Evolutionary conservation across 2,113 vertebrate species (phyloP).

Genomic region (Irena cyanogastra): DNA sequence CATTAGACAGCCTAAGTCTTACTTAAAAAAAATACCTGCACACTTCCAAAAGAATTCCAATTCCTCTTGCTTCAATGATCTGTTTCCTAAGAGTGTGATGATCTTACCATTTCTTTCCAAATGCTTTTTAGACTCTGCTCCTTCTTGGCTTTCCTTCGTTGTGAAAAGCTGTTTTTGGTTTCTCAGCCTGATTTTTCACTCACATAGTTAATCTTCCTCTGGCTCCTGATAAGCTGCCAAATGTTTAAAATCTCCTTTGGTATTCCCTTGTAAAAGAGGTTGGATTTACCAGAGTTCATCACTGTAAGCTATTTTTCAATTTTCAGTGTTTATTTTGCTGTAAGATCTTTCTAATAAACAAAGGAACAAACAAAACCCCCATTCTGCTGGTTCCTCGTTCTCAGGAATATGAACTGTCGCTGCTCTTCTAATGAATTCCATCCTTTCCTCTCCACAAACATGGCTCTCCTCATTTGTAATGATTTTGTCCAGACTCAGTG

Average conservation of each 20-base stretch:
- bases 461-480: neutral
- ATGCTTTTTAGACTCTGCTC: neutral
- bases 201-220: conserved; percentile 55
- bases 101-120: conserved; percentile 33
- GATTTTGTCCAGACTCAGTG: neutral
- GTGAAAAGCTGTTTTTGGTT: conserved; percentile 50
- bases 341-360: neutral
- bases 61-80: conserved; percentile 3
- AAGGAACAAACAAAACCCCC: neutral
- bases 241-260: conserved; percentile 47
- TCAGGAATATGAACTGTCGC: neutral
- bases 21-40: neutral
- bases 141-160: conserved; percentile 9
- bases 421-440: conserved; percentile 19
- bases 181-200: conserved; percentile 57
- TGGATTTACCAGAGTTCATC: conserved; percentile 30
- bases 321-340: conserved; percentile 36
- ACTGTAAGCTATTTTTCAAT: conserved; percentile 21
- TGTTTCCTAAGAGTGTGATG: conserved; percentile 11
- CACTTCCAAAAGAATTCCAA: neutral
- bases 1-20: neutral
- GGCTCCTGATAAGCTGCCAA: conserved; percentile 56
- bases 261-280: conserved; percentile 46
- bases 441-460: conserved; percentile 13
- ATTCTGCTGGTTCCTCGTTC: neutral